Evolutionary conservation across 2,888 invertebrate genomes (phyloP).

Genomic region (Cheilosia impressa): DNA sequence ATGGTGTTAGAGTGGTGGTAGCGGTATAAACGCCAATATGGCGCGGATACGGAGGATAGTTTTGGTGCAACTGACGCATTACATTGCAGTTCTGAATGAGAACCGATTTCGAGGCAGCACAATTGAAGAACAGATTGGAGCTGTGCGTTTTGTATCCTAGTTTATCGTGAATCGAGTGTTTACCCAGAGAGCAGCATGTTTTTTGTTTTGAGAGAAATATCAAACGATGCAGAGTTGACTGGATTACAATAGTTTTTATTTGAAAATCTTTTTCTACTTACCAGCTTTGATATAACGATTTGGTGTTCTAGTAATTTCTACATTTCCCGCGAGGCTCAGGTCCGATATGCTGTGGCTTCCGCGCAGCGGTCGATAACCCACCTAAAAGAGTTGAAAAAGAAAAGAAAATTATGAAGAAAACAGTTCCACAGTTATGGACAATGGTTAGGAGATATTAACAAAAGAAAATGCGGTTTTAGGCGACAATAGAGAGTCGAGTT

Average conservation of each 20-base stretch:
- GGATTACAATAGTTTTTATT: not conserved
- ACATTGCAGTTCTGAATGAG: slow-evolving; percentile 83
- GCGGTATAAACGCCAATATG: slow-evolving; percentile 82
- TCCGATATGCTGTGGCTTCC: slow-evolving; percentile 95
- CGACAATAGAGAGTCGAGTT: slow-evolving; percentile 17
- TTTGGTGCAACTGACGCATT: slow-evolving; percentile 83
- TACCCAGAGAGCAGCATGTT: slow-evolving; percentile 66
- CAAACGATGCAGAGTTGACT: slow-evolving; percentile 19
- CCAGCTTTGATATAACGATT: slow-evolving; percentile 85
- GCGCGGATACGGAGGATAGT: slow-evolving; percentile 84
- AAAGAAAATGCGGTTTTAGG: slow-evolving; percentile 23
- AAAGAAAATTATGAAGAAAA: not conserved
- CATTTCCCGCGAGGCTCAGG: slow-evolving; percentile 87
- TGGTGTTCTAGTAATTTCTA: slow-evolving; percentile 81
- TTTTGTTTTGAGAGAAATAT: slow-evolving; percentile 26
- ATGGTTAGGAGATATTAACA: slow-evolving; percentile 41
- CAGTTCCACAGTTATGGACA: not conserved
- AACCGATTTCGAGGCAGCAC: slow-evolving; percentile 83
- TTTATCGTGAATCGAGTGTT: not conserved
- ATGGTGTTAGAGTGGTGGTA: slow-evolving; percentile 65
- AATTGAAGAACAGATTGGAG: slow-evolving; percentile 81
- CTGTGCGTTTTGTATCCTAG: slow-evolving; percentile 65
- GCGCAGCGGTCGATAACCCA: slow-evolving; percentile 91
- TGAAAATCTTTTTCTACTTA: slow-evolving; percentile 76
- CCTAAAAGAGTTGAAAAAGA: slow-evolving; percentile 83